A percentile compares a stretch with the other conserved stretches of the same genome.
These are phyloP conservation scores for Zaprionus vittiger DNA, from an alignment of 1,140 invertebrate species.

Conservation along the genomic window DNA sequence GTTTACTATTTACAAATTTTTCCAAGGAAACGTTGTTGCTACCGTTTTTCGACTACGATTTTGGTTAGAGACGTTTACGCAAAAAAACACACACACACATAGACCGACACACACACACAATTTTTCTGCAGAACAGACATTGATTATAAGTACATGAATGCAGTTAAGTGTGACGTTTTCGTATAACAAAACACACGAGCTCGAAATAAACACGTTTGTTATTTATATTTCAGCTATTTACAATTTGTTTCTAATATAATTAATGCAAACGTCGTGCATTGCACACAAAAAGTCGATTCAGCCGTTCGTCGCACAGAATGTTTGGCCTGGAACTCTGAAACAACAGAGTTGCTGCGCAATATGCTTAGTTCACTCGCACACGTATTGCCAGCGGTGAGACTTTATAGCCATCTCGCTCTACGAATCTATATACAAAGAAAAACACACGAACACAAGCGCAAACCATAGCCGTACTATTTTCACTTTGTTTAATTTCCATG, in stretches of 20 bases:
- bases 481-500: conserved; percentile 60
- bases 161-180: conserved; percentile 16
- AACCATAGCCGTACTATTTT: conserved; percentile 72
- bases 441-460: conserved; percentile 62
- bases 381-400: conserved; percentile 31
- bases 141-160: conserved; percentile 19
- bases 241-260: conserved; percentile 70
- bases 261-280: conserved; percentile 57
- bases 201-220: conserved; percentile 15
- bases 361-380: conserved; percentile 61
- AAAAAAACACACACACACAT: conserved; percentile 44
- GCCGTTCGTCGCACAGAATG: conserved; percentile 67
- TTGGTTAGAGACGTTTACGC: conserved; percentile 63
- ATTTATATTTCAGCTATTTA: conserved; percentile 51
- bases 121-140: conserved; percentile 34
- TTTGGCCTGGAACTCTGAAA: conserved; percentile 78
- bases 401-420: conserved; percentile 57
- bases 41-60: conserved; percentile 58
- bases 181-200: conserved; percentile 4
- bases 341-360: conserved; percentile 63
- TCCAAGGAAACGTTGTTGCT: conserved; percentile 80
- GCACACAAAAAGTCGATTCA: conserved; percentile 78
- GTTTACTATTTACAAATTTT: conserved; percentile 82
- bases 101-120: conserved; percentile 13
- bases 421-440: conserved; percentile 76